These are phyloP conservation scores for Alca torda DNA, from an alignment of 2,797 vertebrate genomes.

Conservation along the genomic window DNA sequence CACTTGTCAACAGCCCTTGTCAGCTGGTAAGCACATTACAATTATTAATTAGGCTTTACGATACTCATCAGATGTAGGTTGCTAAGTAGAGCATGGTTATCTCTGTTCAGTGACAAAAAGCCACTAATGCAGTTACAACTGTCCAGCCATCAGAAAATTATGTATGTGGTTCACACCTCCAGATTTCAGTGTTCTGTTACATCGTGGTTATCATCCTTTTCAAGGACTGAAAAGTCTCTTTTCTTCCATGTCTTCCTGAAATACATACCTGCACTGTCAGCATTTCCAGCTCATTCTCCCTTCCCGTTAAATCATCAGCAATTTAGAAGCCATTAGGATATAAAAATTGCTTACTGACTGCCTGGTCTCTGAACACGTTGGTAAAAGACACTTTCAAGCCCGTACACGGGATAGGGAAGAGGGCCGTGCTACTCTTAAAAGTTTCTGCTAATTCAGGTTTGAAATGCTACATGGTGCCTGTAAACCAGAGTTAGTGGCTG, in stretches of 20 bases:
- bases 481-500: background rate
- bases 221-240: background rate
- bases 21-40: background rate
- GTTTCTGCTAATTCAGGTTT: background rate
- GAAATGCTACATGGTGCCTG: background rate
- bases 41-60: background rate
- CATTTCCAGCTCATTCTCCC: slow-evolving; percentile 1
- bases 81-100: background rate
- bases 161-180: background rate
- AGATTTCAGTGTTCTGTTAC: background rate
- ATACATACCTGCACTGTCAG: background rate
- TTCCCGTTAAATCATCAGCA: background rate
- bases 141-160: background rate
- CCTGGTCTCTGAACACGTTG: background rate
- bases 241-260: background rate
- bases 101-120: background rate
- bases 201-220: background rate
- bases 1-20: background rate
- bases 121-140: background rate
- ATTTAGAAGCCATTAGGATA: background rate
- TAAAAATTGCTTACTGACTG: background rate
- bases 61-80: background rate
- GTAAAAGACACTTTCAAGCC: background rate
- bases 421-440: background rate
- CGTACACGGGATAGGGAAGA: fast-evolving